A percentile compares a stretch with the other conserved stretches of the same genome.
phyloP scores from a whole-genome alignment of 2,888 invertebrate species.

The Phlogophora meticulosa region DNA sequence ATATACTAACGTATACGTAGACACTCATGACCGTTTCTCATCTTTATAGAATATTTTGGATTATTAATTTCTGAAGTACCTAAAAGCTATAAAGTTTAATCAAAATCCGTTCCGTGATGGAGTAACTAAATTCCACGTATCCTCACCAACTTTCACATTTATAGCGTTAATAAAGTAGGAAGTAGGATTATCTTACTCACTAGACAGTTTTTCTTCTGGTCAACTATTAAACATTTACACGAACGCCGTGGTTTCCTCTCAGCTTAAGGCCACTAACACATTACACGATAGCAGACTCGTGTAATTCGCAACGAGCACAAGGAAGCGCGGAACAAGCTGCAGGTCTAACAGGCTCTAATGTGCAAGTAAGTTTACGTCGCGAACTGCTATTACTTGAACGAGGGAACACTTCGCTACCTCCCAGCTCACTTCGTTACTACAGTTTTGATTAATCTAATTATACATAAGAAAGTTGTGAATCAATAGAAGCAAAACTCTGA shows the following conservation, averaged over 20 bases:
- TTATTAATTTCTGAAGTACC: too few species aligned
- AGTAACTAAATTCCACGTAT: too few species aligned
- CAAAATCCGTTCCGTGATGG: too few species aligned
- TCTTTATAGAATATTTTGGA: too few species aligned
- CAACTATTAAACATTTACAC: background rate
- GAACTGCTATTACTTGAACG: constrained; percentile 31
- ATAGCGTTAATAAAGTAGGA: too few species aligned
- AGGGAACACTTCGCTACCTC: constrained; percentile 30
- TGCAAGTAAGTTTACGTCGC: constrained; percentile 52
- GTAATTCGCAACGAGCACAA: constrained; percentile 27
- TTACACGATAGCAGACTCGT: constrained; percentile 10
- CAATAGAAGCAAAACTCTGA: background rate
- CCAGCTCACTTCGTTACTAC: constrained; percentile 4
- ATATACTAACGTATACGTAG: too few species aligned
- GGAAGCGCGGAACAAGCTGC: constrained; percentile 8
- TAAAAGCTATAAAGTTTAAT: too few species aligned
- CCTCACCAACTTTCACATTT: too few species aligned
- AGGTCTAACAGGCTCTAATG: constrained; percentile 34
- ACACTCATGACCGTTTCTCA: too few species aligned
- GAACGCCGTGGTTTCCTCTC: background rate
- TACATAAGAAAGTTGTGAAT: background rate
- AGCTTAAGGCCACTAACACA: constrained; percentile 3
- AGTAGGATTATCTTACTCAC: too few species aligned
- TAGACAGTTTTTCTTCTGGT: too few species aligned
- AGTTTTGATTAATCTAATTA: constrained; percentile 25